Base-by-base conservation (phyloP, 2,797 vertebrate species). In the Melanogrammus aeglefinus region DNA sequence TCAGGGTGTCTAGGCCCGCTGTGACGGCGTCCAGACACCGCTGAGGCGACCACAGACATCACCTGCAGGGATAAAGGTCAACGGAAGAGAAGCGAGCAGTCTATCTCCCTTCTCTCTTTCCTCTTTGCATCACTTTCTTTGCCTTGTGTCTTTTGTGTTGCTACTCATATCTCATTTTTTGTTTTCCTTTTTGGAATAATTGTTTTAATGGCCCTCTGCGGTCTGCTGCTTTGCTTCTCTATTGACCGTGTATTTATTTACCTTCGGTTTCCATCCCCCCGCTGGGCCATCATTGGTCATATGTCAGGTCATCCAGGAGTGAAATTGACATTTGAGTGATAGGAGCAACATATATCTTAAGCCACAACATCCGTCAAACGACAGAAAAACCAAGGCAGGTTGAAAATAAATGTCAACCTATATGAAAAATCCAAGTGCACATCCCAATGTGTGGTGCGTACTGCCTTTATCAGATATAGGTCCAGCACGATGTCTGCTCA, bases 111-210 rank as follows among this genome's bases (percentile, higher is more conserved):
- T 31, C 47, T 75, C 18, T 35, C n/a, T 47, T n/a, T 31, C 35
- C 47, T 74, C 63, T 33, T 57, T 2, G 41, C 73, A 31, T 47
- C 16, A 1, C 73, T 13, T 35, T 36, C 31, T 13, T 35, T 36
- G 14, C 76, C 13, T 66, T 76, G 35, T 69, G 18, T 63, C 57
- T 63, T 18, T 18, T 13, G 4, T 80, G 84, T 78, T 1, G 82
- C 44, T 73, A 72, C 21, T 6, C 1, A 2, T 72, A 73, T 57
- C 44, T 27, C 6, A 21, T 57, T 57, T 21, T 18, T 57, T 6
- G 21, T 57, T 57, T 57, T 1, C 4, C 1, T 18, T 57, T 21
- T 21, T 57, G 3, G 3, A 57, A 57, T 21, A 21, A 5, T 57
- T 51, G 18, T 4, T 57, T 18, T 6, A 57, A 18, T 57, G 4